Conservation (phyloP, 2,888 invertebrate genomes). For the Ophion ventricosus region DNA sequence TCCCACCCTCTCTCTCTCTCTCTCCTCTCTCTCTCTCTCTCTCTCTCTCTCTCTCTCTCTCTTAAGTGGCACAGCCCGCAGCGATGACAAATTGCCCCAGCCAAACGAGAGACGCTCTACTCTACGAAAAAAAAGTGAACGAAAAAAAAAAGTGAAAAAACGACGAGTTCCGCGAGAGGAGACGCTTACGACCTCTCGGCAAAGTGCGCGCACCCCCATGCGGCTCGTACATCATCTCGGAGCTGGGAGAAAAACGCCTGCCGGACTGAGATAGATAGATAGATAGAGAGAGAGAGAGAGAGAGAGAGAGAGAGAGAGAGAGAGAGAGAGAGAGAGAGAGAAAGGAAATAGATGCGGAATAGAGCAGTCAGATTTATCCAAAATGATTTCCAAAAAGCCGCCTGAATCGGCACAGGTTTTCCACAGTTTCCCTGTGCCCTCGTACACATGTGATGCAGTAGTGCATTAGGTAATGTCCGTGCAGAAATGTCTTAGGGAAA, state of each 20-base stretch:
- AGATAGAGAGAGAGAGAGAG: not conserved
- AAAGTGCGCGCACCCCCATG: constrained; percentile 53
- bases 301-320: not conserved
- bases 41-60: not conserved
- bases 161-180: constrained; percentile 39
- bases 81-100: constrained; percentile 63
- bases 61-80: constrained; percentile 43
- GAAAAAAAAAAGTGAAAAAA: constrained; percentile 29
- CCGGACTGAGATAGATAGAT: not conserved
- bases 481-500: too few species aligned
- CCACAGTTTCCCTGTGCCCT: not conserved
- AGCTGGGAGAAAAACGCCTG: constrained; percentile 37
- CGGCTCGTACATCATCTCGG: constrained; percentile 54
- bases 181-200: constrained; percentile 61
- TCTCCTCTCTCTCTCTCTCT: not conserved
- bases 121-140: constrained; percentile 9
- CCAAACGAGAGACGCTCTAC: constrained; percentile 56
- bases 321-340: not conserved
- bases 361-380: constrained; percentile 34
- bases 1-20: not conserved
- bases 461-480: too few species aligned
- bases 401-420: not conserved
- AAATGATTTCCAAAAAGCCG: constrained; percentile 17
- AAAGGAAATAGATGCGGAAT: not conserved
- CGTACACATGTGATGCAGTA: not conserved